A percentile compares a stretch with the other conserved stretches of the same genome.
phyloP scores from a whole-genome alignment of 2,797 vertebrate genomes.

The Enteromius fasciolatus region DNA sequence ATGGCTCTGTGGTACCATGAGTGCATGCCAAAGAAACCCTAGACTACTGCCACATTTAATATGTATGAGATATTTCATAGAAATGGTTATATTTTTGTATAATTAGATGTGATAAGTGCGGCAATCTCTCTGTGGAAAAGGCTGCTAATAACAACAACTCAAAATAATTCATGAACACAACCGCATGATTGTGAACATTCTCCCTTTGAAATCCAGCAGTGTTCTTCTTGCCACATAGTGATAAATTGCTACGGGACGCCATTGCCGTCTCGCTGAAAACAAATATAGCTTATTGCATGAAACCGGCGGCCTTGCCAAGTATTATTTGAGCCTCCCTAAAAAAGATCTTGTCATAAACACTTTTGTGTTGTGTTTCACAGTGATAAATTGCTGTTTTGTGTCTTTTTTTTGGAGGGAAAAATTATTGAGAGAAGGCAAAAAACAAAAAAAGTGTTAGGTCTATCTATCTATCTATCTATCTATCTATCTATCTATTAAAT shows the following conservation, averaged over 20 bases:
- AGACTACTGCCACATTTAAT: conserved; percentile 4
- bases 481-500: neutral
- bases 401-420: neutral
- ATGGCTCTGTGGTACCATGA: neutral
- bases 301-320: conserved; percentile 13
- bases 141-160: conserved; percentile 15
- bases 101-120: conserved; percentile 29
- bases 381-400: conserved; percentile 32
- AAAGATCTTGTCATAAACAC: conserved; percentile 19
- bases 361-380: conserved; percentile 21
- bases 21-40: neutral
- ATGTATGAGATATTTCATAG: conserved; percentile 16
- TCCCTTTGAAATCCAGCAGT: conserved; percentile 8
- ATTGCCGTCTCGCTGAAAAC: conserved; percentile 30
- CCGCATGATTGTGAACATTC: conserved; percentile 19
- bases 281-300: conserved; percentile 48
- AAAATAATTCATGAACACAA: conserved; percentile 34
- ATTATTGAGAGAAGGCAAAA: neutral
- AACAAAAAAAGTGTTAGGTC: neutral
- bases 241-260: conserved; percentile 12
- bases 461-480: too few relatives aligned
- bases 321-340: conserved; percentile 29
- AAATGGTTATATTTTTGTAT: conserved; percentile 28
- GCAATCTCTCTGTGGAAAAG: conserved; percentile 5
- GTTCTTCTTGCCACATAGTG: neutral